phyloP scores from a whole-genome alignment of 1,140 invertebrate genomes.

The Drosophila neocordata region DNA sequence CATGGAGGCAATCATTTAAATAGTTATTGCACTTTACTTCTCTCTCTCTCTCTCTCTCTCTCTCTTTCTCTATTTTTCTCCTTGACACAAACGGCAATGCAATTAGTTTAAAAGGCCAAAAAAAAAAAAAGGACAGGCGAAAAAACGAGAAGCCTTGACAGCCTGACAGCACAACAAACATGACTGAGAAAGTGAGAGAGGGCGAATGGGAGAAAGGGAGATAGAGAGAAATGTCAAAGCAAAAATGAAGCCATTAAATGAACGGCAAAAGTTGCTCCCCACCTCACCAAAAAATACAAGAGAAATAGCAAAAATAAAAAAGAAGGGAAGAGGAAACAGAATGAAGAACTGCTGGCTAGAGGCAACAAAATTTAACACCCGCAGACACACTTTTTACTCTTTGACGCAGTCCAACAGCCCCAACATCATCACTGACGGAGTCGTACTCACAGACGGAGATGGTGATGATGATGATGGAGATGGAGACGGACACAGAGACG shows the following conservation, averaged over 20 bases:
- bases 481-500: not conserved
- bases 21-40: conserved; percentile 74
- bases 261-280: conserved; percentile 67
- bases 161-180: conserved; percentile 67
- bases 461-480: conserved; percentile 10
- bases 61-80: not conserved
- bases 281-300: conserved; percentile 37
- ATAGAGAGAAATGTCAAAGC: conserved; percentile 75
- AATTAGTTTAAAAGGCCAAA: conserved; percentile 79
- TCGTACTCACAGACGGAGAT: conserved; percentile 26
- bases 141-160: conserved; percentile 46
- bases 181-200: conserved; percentile 24
- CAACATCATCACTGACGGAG: conserved; percentile 31
- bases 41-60: not conserved
- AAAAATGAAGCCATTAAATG: conserved; percentile 78
- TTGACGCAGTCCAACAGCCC: conserved; percentile 41
- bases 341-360: conserved; percentile 44
- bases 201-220: conserved; percentile 18
- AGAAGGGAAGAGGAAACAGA: conserved; percentile 16
- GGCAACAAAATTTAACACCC: conserved; percentile 74
- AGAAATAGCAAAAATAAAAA: no score
- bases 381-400: conserved; percentile 44
- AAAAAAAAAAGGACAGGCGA: conserved; percentile 27
- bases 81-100: conserved; percentile 61
- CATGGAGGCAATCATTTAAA: conserved; percentile 70